phyloP scores from a whole-genome alignment of 1,140 invertebrate genomes.

The Lepidotrigona ventralis region DNA sequence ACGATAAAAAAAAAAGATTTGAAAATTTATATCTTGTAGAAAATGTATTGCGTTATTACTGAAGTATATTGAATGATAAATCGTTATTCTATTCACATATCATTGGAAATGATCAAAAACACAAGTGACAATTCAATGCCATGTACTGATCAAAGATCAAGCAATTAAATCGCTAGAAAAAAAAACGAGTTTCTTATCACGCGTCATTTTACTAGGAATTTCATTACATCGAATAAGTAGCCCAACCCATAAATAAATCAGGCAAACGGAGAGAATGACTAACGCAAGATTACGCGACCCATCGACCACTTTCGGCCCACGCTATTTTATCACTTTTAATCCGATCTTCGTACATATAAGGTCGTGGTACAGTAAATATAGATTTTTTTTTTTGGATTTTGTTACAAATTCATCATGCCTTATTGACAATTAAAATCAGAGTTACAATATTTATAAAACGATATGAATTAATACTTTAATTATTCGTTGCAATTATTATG shows the following conservation, averaged over 20 bases:
- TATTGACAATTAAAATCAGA: background rate
- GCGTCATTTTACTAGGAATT: conserved; percentile 75
- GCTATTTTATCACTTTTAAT: conserved; percentile 67
- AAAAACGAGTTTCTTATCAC: conserved; percentile 71
- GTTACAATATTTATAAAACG: background rate
- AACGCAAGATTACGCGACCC: conserved; percentile 74
- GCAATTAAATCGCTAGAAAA: conserved; percentile 20
- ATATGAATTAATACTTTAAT: background rate
- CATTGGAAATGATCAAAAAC: background rate
- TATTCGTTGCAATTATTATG: background rate
- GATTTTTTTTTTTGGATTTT: background rate
- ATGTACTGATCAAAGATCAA: conserved; percentile 16
- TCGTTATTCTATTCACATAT: background rate
- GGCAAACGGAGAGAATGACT: conserved; percentile 71
- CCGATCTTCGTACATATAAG: conserved; percentile 47
- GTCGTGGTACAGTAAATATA: conserved; percentile 33
- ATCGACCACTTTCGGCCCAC: conserved; percentile 72
- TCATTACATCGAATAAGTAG: conserved; percentile 75
- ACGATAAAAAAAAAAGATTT: background rate
- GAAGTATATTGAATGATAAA: background rate
- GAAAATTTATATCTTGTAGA: background rate
- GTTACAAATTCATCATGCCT: background rate
- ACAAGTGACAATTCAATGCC: conserved; percentile 5
- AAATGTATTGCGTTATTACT: background rate
- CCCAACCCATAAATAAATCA: conserved; percentile 76